These are phyloP conservation scores for Augochlora pura DNA, from an alignment of 1,140 invertebrate genomes.

Conservation along the genomic window DNA sequence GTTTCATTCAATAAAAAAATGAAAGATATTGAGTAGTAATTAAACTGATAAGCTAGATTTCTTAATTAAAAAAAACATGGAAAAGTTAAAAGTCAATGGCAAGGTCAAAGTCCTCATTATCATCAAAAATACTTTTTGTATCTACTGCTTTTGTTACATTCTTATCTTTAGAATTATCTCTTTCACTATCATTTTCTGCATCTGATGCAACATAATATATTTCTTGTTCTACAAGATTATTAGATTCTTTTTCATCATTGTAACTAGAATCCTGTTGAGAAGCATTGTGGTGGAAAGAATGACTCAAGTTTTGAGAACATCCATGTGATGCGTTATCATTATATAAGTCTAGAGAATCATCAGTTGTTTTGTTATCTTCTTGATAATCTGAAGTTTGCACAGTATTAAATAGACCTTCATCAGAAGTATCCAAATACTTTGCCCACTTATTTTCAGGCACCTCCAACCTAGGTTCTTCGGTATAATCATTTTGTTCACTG, in stretches of 20 bases:
- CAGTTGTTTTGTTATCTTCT: not conserved
- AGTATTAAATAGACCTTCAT: conserved; percentile 5
- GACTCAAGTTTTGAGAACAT: not conserved
- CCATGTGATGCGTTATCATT: not conserved
- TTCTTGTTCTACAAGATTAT: not conserved
- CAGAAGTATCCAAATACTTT: conserved; percentile 26
- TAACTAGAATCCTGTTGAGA: not conserved
- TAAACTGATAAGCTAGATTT: not conserved
- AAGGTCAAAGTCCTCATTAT: conserved; percentile 47
- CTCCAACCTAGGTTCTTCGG: not conserved
- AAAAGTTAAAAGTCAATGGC: conserved; percentile 51
- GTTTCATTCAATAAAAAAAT: conserved; percentile 3
- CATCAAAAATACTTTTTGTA: conserved; percentile 49
- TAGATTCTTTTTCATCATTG: not conserved
- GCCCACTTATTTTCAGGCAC: conserved; percentile 14
- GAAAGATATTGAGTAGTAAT: conserved; percentile 38
- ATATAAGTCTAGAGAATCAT: not conserved
- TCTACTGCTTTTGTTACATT: not conserved
- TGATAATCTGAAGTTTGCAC: not conserved
- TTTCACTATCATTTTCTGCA: not conserved
- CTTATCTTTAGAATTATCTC: not conserved
- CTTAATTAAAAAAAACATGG: conserved; percentile 13
- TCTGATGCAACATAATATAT: not conserved
- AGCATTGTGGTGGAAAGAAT: not conserved
- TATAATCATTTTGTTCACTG: not conserved